phyloP scores from a whole-genome alignment of 2,113 vertebrate species.

The Hemiscyllium ocellatum region DNA sequence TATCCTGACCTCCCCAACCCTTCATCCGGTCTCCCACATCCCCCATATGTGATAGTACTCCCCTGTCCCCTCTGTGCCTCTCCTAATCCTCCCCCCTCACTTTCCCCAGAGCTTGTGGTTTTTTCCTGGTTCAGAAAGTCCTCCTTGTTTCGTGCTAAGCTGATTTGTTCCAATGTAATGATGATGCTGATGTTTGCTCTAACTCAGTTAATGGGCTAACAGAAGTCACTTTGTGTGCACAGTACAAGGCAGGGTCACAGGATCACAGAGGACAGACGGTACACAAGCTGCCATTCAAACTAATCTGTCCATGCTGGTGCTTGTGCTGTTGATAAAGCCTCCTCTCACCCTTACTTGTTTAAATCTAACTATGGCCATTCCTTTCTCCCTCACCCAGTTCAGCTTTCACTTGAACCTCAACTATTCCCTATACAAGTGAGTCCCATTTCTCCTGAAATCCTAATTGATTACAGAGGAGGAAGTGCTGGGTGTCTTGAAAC shows the following conservation, averaged over 20 bases:
- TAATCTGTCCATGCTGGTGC: no score
- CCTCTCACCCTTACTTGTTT: no score
- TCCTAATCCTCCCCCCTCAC: background rate
- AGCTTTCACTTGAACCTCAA: background rate
- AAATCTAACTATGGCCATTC: background rate
- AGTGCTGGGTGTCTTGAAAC: no score
- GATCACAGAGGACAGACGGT: no score
- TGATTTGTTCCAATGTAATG: slow-evolving; percentile 44
- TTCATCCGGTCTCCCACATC: no score
- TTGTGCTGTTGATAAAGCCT: background rate
- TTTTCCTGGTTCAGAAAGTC: background rate
- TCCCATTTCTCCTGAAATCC: background rate
- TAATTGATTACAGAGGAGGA: no score
- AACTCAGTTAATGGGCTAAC: slow-evolving; percentile 48
- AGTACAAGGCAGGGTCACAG: background rate
- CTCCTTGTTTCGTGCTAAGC: slow-evolving; percentile 38
- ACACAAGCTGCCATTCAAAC: no score
- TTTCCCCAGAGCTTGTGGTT: background rate
- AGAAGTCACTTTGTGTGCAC: background rate
- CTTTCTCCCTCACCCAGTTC: background rate
- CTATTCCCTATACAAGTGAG: background rate
- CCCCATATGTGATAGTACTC: no score
- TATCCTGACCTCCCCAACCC: no score
- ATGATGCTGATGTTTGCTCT: slow-evolving; percentile 46
- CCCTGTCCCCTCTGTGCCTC: no score